Conservation (phyloP, 2,888 invertebrate species). For the Oligia strigilis region DNA sequence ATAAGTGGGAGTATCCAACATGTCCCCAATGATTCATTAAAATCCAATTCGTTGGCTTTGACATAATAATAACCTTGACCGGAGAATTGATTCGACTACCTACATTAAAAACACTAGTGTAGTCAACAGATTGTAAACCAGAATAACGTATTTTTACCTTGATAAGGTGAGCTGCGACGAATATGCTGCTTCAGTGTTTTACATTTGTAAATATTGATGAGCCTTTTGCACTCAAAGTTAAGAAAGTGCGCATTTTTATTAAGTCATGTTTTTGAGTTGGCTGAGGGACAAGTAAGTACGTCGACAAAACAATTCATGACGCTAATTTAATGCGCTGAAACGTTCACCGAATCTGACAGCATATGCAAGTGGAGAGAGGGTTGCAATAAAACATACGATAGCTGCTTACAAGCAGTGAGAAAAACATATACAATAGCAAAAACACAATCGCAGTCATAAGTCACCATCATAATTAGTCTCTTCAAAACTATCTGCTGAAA, state of each 20-base stretch:
- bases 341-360: neutral
- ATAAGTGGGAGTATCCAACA: neutral
- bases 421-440: neutral
- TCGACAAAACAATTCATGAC: neutral
- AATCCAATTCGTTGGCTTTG: neutral
- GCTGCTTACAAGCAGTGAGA: neutral
- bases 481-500: neutral
- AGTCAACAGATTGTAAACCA: slow-evolving; percentile 8
- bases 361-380: neutral
- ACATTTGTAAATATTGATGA: slow-evolving; percentile 4
- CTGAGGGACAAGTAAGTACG: neutral
- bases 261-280: slow-evolving; percentile 1
- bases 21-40: neutral
- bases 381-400: neutral
- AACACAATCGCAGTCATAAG: too few species aligned
- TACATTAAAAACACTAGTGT: neutral
- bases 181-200: slow-evolving; percentile 21
- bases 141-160: neutral
- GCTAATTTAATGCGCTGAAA: neutral
- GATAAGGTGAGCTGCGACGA: neutral
- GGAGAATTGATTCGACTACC: neutral
- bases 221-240: slow-evolving; percentile 1
- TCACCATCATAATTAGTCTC: too few species aligned
- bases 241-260: slow-evolving; percentile 11
- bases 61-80: neutral